Base-by-base conservation (phyloP, 2,113 vertebrate species). In the Archilochus colubris region DNA sequence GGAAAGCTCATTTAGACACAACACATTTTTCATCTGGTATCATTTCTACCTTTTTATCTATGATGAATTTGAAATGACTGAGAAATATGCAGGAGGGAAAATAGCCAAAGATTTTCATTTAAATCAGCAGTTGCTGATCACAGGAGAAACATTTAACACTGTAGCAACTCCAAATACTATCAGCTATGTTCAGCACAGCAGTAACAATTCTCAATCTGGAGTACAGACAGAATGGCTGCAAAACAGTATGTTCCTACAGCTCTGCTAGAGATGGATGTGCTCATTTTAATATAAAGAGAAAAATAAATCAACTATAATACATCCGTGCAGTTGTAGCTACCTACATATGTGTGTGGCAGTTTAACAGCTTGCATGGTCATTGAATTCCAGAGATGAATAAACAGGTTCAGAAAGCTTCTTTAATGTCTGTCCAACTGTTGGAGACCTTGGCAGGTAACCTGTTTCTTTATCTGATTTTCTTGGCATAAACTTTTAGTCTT, bases 111-210 rank as follows among this genome's bases (percentile, higher is more conserved):
- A 90, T 68, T 88, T 95, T 90, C 38, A 78, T 96, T 93, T 86
- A 91, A 93, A 92, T 95, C 88, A 93, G 76, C 91, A 72, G 68
- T 70, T 83, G 72, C 91, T 96, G 88, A 94, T 96, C 94, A 92
- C 88, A 74, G 72, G 88, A 96, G 76, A 90, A 90, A 86, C 80
- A 81, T 93, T 90, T 88, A 92, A 92, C 86, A 72, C 86, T 93
- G 90, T 90, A 83, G 88, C 80, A 96, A 93, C 76, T 87, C 76
- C 75, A 94, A 93, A 95, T 86, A 54, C 72, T 61, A 83, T 81
- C 90, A 94, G 76, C 67, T 94, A 38, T 51, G 62, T 80, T 7
- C 85, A 88, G 93, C 3, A 0, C 88, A 91, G 92, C 92, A 86
- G 40, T 76, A 88, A 90, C 75, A 69, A 62, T 86, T 88, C 88